phyloP scores from a whole-genome alignment of 2,113 vertebrate species.

The Calonectris borealis region DNA sequence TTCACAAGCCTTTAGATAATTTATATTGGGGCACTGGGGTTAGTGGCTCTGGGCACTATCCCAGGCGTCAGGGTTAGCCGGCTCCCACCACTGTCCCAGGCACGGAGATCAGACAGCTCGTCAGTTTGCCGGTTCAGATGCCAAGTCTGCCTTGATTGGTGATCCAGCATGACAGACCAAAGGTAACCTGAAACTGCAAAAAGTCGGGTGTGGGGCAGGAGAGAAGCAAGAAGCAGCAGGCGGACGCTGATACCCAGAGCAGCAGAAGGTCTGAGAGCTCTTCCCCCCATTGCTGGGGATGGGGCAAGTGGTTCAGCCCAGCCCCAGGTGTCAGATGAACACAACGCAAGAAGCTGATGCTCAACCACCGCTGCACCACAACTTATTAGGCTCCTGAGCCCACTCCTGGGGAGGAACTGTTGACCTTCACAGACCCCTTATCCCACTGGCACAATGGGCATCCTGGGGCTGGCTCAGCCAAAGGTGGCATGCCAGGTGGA shows the following conservation, averaged over 20 bases:
- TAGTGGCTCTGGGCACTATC: neutral
- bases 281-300: neutral
- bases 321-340: neutral
- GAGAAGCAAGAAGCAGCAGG: neutral
- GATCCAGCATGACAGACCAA: neutral
- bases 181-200: neutral
- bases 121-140: neutral
- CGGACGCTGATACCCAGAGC: rapidly evolving
- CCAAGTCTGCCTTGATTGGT: neutral
- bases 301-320: neutral
- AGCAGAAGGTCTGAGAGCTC: neutral
- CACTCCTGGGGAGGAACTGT: neutral
- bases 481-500: neutral
- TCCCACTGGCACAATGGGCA: neutral
- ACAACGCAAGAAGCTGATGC: neutral
- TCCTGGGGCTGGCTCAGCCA: neutral
- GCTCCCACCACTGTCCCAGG: neutral
- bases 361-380: neutral
- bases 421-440: neutral
- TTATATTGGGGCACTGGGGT: neutral
- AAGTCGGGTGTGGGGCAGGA: neutral
- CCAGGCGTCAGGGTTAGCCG: neutral
- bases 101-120: neutral
- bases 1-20: constrained; percentile 34
- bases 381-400: neutral